Evolutionary conservation across 1,140 invertebrate genomes (phyloP), one percentile per base, ranked within the genome.

Genomic region (Zophobas atratus): DNA sequence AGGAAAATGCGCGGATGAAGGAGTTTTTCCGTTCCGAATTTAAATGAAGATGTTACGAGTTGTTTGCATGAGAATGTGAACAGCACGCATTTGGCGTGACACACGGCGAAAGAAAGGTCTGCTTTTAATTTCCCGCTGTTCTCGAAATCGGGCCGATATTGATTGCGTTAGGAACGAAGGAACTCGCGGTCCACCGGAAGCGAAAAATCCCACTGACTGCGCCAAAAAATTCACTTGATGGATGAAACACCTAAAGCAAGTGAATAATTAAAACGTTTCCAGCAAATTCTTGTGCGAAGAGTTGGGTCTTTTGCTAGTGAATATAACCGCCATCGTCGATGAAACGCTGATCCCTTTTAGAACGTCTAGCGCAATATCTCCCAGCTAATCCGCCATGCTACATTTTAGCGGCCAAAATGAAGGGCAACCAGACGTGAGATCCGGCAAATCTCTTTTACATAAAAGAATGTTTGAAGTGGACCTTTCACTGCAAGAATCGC

Each of bases 401-500:
- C 70, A 63, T 67, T 78, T 70, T 75, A 78, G 57, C 55, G 48
- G 48, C 56, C 70, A 63, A 78, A 78, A 78, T 78, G 70, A 78
- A 74, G 77, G 77, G 71, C 70, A 70, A 33, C 70, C 77, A 74
- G 70, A 78, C 77, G 77, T 78, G 77, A 74, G 77, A 78, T 63
- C 55, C 48, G 56, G 39, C 6, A 78, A 78, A 78, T 78, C 77
- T 77, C 76, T 78, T 78, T 78, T 74, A 78, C 77, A 78, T 78
- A 75, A 78, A 75, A 78, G 77, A 78, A 74, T 78, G 70, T 78
- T 78, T 78, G 77, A 76, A 73, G 71, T 78, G 77, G 77, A 78
- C 77, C 57, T 77, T 77, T 75, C 73, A 75, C 34, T 75, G 53
- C 53, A 75, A 75, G 73, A 77, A 63, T 70, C 43, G 56, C 43